Evolutionary conservation across 2,888 invertebrate species (phyloP).

Genomic region (Phoenoteleia sp.): DNA sequence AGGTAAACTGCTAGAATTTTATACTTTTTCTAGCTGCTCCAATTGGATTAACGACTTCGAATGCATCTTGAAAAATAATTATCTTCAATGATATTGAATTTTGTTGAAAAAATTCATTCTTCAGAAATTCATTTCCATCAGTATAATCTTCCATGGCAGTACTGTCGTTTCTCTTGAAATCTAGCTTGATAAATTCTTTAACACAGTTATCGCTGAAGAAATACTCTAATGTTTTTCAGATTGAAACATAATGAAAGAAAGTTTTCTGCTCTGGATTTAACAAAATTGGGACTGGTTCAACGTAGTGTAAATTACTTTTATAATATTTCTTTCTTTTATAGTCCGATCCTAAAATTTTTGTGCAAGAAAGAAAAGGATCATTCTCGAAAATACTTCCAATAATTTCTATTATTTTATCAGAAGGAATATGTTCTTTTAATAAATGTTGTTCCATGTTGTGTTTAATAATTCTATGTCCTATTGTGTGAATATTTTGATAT

Average conservation of each 20-base stretch:
- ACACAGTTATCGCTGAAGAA: conserved; percentile 19
- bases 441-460: neutral
- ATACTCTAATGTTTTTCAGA: conserved; percentile 10
- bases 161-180: too few species aligned
- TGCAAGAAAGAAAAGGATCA: neutral
- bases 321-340: conserved; percentile 22
- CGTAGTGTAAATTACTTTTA: conserved; percentile 8
- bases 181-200: too few species aligned
- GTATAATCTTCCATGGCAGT: conserved; percentile 75
- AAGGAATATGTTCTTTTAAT: neutral
- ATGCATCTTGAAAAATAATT: conserved; percentile 79
- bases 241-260: conserved; percentile 18
- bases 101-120: conserved; percentile 74
- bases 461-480: neutral
- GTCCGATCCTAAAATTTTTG: neutral
- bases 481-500: neutral
- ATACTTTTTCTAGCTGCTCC: conserved; percentile 78
- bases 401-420: neutral
- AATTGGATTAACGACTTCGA: conserved; percentile 80
- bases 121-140: conserved; percentile 74
- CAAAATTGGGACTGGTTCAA: conserved; percentile 5
- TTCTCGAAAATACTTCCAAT: neutral
- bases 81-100: conserved; percentile 72
- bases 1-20: conserved; percentile 79
- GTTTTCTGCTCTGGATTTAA: neutral